Evolutionary conservation across 2,888 invertebrate genomes (phyloP), one percentile per base, ranked within the genome.

Genomic region (Hyles lineata): DNA sequence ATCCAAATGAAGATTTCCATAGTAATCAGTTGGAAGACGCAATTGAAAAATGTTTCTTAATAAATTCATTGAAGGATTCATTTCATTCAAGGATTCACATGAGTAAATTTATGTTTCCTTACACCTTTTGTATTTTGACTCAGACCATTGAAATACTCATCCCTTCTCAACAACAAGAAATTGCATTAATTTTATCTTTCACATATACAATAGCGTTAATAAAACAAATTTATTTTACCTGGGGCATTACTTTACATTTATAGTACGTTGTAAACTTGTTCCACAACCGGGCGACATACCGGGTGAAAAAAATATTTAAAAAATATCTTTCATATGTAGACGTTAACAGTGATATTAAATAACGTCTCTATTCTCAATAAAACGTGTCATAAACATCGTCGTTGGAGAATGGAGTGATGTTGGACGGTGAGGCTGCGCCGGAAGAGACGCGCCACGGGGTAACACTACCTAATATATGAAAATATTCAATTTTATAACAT

Each of bases 401-500:
- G 83, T 80, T 78, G 78, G 79, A 76, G 76, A 78, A 81, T 76
- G 75, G 76, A 76, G 74, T 76, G 75, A 75, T 70, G 74, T 69
- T 70, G 76, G 72, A 77, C 74, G 74, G 75, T 72, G 71, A 76
- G 77, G 75, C 78, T 81, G 81, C 76, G 82, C 90, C 91, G 91
- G 92, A 91, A 91, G 88, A 86, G 84, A 75, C 77, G 81, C 91
- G 78, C 93, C 82, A 85, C 92, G 88, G 92, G 89, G 87, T 83
- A 87, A 82, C 81, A 82, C 80, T 81, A 21, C 21, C 85, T 87
- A 88, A 91, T 87, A 89, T 90, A 91, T 90, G 90, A 89, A 92
- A 93, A 93, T 94, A 94, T 94, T 94, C 92, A 94, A 93, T 93
- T 94, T 93, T 92, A 92, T 91, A 92, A 92, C 90, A 91, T 93